A percentile compares a stretch with the other conserved stretches of the same genome.
These are phyloP conservation scores for Aplysia californica DNA, from an alignment of 1,140 invertebrate species.

Conservation along the genomic window DNA sequence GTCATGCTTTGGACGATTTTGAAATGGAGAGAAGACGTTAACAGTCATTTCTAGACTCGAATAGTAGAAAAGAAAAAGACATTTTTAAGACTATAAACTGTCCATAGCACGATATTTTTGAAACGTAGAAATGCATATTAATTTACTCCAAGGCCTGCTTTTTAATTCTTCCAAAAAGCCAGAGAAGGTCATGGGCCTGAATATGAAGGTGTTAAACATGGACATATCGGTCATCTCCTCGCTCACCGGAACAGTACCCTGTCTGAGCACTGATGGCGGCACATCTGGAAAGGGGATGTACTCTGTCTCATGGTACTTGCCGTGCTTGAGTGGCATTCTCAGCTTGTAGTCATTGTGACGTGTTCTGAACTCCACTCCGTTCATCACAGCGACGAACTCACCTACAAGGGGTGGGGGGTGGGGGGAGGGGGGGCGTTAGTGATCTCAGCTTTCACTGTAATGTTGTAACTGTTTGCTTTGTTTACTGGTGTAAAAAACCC, in stretches of 20 bases:
- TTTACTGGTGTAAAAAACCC: too few relatives aligned
- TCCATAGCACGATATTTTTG: not conserved
- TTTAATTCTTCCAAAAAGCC: not conserved
- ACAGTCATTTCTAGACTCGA: too few relatives aligned
- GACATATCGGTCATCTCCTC: too few relatives aligned
- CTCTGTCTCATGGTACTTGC: conserved; percentile 40
- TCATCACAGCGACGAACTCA: conserved; percentile 50
- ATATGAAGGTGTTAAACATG: not conserved
- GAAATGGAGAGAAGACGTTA: too few relatives aligned
- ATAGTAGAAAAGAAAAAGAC: not conserved
- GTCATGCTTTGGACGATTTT: too few relatives aligned
- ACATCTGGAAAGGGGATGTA: conserved; percentile 54
- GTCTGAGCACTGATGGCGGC: conserved; percentile 45
- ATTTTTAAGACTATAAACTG: not conserved
- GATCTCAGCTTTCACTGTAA: too few relatives aligned
- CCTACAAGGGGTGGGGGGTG: conserved; percentile 45
- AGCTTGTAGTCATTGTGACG: conserved; percentile 61
- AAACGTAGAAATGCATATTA: not conserved
- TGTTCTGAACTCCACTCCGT: conserved; percentile 60
- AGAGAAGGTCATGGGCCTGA: not conserved
- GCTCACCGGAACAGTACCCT: conserved; percentile 36
- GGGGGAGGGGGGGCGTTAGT: too few relatives aligned
- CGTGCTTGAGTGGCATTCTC: conserved; percentile 39
- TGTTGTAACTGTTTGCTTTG: too few relatives aligned
- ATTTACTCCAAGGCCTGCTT: not conserved